Conservation (phyloP, 37 sponge, comb jelly and placozoan genomes). For the Halichondria panicea region DNA sequence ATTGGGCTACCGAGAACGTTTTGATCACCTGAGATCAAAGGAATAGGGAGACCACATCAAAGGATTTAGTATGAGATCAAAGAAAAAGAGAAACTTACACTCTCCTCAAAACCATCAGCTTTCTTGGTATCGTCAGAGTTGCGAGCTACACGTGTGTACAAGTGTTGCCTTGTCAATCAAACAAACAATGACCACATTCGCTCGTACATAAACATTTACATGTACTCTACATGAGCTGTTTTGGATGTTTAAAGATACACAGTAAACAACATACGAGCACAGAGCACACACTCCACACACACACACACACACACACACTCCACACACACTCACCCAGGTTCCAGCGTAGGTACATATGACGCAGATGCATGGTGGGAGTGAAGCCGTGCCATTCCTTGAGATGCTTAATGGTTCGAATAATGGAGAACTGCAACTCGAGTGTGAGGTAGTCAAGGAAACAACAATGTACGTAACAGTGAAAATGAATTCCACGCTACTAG, state of each 20-base stretch:
- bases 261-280: background rate
- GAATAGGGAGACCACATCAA: background rate
- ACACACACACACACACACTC: background rate
- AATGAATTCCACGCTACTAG: too few relatives aligned
- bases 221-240: too few relatives aligned
- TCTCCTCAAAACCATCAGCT: conserved; percentile 50
- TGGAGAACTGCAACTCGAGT: conserved; percentile 75
- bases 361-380: conserved; percentile 52
- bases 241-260: too few relatives aligned
- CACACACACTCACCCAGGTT: conserved; percentile 47
- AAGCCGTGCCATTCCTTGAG: conserved; percentile 74
- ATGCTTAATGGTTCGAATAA: conserved; percentile 64
- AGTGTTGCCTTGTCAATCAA: too few relatives aligned
- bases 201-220: too few relatives aligned
- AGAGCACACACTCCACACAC: too few relatives aligned
- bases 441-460: conserved; percentile 55
- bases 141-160: conserved; percentile 9
- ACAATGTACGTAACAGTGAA: background rate
- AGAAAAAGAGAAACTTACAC: conserved; percentile 20
- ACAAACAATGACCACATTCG: too few relatives aligned
- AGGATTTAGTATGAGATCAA: background rate
- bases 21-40: conserved; percentile 33
- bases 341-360: conserved; percentile 76
- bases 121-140: conserved; percentile 27
- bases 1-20: conserved; percentile 57